These are phyloP conservation scores for Thunnus albacares DNA, from an alignment of 2,797 vertebrate genomes.

Conservation along the genomic window DNA sequence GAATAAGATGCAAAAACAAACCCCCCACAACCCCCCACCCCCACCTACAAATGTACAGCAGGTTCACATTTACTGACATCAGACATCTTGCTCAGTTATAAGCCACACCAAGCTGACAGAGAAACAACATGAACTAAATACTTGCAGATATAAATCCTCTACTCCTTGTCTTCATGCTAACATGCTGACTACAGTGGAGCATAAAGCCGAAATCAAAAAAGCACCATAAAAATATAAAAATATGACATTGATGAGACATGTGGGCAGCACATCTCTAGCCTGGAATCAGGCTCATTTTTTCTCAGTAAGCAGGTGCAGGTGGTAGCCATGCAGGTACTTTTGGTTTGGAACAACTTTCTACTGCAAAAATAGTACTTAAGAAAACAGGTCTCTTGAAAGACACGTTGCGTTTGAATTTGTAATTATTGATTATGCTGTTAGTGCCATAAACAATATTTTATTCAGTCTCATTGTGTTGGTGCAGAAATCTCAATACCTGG, in stretches of 20 bases:
- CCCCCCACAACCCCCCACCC: neutral
- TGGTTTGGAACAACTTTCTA: no score
- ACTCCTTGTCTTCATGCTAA: constrained; percentile 19
- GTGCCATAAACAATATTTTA: no score
- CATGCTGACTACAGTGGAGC: constrained; percentile 40
- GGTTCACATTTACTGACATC: constrained; percentile 76
- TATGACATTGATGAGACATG: neutral
- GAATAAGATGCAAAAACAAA: constrained; percentile 86
- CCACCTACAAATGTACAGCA: constrained; percentile 57
- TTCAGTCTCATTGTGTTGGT: no score
- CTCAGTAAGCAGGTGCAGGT: no score
- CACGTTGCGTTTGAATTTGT: no score
- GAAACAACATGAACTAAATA: constrained; percentile 31
- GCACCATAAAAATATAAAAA: constrained; percentile 30
- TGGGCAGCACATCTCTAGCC: no score
- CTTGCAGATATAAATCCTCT: constrained; percentile 17
- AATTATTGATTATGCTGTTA: no score
- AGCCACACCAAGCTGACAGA: constrained; percentile 9
- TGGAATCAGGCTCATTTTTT: no score
- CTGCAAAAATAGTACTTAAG: no score
- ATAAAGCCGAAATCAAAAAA: constrained; percentile 20
- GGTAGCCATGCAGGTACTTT: no score
- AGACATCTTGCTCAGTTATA: constrained; percentile 28
- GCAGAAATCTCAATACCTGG: no score
- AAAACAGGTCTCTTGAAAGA: no score